A percentile compares a stretch with the other conserved stretches of the same genome.
Evolutionary conservation across 1,140 invertebrate genomes (phyloP).

Genomic region (Cepaea nemoralis): DNA sequence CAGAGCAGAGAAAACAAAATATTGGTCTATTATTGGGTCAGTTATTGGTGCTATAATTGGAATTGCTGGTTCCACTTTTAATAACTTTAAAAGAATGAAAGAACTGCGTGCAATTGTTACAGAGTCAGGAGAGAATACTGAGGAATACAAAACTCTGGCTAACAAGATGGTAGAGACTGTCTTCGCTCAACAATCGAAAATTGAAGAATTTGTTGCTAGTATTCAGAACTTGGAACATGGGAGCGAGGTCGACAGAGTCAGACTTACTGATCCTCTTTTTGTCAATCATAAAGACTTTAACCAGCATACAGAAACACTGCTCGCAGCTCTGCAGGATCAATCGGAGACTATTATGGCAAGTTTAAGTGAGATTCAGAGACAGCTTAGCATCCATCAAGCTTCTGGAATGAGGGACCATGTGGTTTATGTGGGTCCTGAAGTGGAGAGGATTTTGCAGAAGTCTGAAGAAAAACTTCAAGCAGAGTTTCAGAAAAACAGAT

Average conservation of each 20-base stretch:
- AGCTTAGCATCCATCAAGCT: conserved; percentile 42
- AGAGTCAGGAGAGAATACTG: conserved; percentile 61
- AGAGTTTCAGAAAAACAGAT: conserved; percentile 65
- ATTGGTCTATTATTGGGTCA: conserved; percentile 83
- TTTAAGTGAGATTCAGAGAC: conserved; percentile 51
- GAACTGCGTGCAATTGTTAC: conserved; percentile 77
- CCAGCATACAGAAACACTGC: conserved; percentile 55
- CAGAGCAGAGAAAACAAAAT: conserved; percentile 83
- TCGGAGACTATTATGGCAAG: conserved; percentile 46
- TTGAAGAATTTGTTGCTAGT: conserved; percentile 53
- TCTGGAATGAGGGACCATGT: conserved; percentile 38
- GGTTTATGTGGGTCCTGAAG: conserved; percentile 68
- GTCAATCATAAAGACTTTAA: conserved; percentile 35
- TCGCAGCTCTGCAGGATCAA: conserved; percentile 54
- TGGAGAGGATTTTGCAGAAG: conserved; percentile 57
- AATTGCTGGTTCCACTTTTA: conserved; percentile 78
- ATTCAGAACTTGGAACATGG: conserved; percentile 3
- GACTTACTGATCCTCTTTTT: conserved; percentile 2
- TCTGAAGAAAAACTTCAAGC: conserved; percentile 65
- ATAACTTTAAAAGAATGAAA: conserved; percentile 78
- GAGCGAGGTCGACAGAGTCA: conserved; percentile 12
- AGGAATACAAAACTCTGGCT: conserved; percentile 50
- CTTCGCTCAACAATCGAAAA: conserved; percentile 58
- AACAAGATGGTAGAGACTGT: conserved; percentile 51
- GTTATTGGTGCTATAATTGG: conserved; percentile 80